phyloP scores from a whole-genome alignment of 2,797 vertebrate species.

The Vespertilio murinus region DNA sequence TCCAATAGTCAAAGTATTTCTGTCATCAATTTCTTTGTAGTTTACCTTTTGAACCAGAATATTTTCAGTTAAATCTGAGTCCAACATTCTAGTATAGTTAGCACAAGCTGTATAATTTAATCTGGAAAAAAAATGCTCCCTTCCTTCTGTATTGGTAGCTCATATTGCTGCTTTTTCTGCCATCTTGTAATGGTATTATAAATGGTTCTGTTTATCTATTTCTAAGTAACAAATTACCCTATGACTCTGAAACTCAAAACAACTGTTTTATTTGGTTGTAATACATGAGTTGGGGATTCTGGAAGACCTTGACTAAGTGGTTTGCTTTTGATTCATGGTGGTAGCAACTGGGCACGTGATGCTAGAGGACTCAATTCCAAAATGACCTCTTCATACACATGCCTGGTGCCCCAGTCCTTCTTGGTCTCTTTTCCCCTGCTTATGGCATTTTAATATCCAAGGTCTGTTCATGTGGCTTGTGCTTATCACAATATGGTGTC shows the following conservation, averaged over 20 bases:
- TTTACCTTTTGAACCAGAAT: constrained; percentile 39
- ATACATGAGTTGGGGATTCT: neutral
- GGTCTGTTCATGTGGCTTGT: neutral
- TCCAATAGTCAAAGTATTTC: constrained; percentile 33
- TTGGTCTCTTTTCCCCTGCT: neutral
- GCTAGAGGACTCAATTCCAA: neutral
- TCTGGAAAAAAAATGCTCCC: neutral
- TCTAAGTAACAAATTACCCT: neutral
- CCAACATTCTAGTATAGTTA: neutral
- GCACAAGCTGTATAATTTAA: neutral
- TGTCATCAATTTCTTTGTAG: constrained; percentile 25
- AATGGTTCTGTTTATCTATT: neutral
- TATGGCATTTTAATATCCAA: neutral
- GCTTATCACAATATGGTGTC: neutral
- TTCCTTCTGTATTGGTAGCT: neutral
- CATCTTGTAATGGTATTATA: neutral
- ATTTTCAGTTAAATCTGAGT: neutral
- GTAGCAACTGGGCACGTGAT: neutral
- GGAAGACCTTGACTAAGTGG: neutral
- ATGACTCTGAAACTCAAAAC: neutral
- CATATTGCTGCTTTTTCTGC: neutral
- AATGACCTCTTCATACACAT: neutral
- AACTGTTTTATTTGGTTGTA: neutral
- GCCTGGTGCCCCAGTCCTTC: neutral
- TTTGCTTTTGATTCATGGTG: neutral